Base-by-base conservation (phyloP, 2,888 invertebrate species). In the Periphyllus acericola region DNA sequence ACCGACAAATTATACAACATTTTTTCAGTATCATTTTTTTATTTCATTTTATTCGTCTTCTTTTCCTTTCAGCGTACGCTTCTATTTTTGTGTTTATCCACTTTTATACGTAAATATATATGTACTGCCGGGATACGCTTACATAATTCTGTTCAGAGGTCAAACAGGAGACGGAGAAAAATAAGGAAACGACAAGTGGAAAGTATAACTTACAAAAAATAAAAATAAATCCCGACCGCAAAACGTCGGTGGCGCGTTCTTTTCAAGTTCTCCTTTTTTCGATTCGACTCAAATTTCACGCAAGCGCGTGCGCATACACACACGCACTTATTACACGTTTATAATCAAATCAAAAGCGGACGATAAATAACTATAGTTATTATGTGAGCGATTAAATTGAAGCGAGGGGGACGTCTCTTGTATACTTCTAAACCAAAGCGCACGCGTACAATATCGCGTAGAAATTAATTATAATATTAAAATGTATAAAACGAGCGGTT, bases 331-430 rank as follows among this genome's bases (percentile, higher is more conserved):
- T 5, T 40, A 68, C 29, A 29, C 40, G 17, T 11, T 19, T 76
- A 60, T 68, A 81, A 81, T 68, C 68, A 40, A 68, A 29, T 80
- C 66, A 68, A 68, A 81, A 81, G 68, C 40, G 68, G 40, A 68
- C 68, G 68, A 81, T 81, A 40, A 81, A 81, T n/a, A 81, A 81
- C n/a, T n/a, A 81, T 81, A 81, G 68, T 68, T 68, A 68, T 68
- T 81, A 81, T 40, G 68, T 25, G 60, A 29, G 68, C 29, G 68
- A 68, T 68, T 68, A 40, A n/a, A 81, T 81, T 81, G 81, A 40
- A 68, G 34, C 68, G 29, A 29, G 8, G 29, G 68, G 29, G 25
- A 2, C 1, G 1, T 40, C 68, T 68, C 21, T 40, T 40, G 40
- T 81, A n/a, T 29, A 40, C 36, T 60, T 34, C 79, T n/a, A 19